Percentiles rank a stretch among this genome's conserved stretches.
Evolutionary conservation across 2,113 vertebrate genomes (phyloP).

Genomic region (Coracopsis vasa): DNA sequence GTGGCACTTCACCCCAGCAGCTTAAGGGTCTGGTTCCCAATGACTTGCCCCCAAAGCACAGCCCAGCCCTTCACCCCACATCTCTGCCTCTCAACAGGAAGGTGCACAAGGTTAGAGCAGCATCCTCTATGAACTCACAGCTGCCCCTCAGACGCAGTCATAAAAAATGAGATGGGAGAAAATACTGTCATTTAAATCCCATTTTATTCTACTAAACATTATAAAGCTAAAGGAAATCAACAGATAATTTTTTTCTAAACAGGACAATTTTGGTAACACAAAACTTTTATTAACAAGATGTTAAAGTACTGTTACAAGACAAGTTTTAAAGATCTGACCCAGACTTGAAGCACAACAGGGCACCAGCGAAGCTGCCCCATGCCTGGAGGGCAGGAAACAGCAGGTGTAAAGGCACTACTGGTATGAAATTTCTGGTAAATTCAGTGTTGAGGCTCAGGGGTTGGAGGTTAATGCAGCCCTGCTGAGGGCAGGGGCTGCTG

Average conservation of each 20-base stretch:
- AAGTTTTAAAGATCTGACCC: neutral
- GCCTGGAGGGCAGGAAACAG: neutral
- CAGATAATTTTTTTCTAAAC: too few relatives aligned
- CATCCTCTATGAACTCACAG: neutral
- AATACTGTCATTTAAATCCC: too few relatives aligned
- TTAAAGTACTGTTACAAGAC: neutral
- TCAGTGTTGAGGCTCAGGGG: neutral
- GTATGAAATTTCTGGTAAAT: neutral
- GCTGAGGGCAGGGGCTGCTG: accelerated
- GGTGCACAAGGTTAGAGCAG: neutral
- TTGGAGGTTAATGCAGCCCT: neutral
- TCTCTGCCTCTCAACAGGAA: neutral
- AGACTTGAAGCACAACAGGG: accelerated
- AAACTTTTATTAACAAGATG: neutral
- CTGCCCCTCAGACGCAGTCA: neutral
- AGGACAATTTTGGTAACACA: accelerated
- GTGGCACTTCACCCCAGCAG: too few relatives aligned
- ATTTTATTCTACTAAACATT: neutral
- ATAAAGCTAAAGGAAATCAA: neutral
- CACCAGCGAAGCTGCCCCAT: neutral
- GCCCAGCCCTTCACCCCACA: neutral
- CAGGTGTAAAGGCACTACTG: accelerated
- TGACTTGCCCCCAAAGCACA: neutral
- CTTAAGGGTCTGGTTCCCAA: neutral
- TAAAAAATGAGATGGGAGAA: neutral